A percentile compares a stretch with the other conserved stretches of the same genome.
Conservation (phyloP, 2,888 invertebrate species). For the Marasmarcha lunaedactyla region DNA sequence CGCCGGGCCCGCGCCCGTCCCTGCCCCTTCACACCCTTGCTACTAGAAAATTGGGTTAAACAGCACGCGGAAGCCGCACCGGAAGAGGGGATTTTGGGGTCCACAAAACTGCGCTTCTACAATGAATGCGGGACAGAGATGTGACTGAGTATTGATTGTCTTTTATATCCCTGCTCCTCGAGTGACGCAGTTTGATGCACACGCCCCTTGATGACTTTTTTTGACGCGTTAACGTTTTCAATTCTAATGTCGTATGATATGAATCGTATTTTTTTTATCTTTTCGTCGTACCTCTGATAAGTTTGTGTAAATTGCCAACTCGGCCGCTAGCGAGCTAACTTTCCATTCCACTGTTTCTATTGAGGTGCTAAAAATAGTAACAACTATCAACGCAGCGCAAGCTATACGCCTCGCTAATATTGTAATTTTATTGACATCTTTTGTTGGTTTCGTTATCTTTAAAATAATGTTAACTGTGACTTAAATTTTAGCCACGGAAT, state of each 20-base stretch:
- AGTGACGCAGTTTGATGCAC: constrained; percentile 19
- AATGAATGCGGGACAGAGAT: constrained; percentile 62
- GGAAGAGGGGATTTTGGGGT: constrained; percentile 62
- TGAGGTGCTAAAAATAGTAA: constrained; percentile 50
- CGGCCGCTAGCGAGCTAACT: constrained; percentile 31
- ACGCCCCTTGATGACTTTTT: constrained; percentile 10
- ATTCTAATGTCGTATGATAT: too few relatives aligned
- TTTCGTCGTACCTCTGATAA: too few relatives aligned
- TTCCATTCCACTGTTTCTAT: constrained; percentile 38
- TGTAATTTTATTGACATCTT: not conserved
- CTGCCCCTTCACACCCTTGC: constrained; percentile 47
- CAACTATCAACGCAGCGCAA: constrained; percentile 42
- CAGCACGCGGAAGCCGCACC: constrained; percentile 58
- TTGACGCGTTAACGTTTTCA: too few relatives aligned
- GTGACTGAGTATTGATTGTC: constrained; percentile 65
- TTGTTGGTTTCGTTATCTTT: not conserved
- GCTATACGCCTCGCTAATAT: constrained; percentile 13
- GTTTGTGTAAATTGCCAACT: constrained; percentile 36
- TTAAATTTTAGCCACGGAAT: too few relatives aligned
- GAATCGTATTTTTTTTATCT: too few relatives aligned
- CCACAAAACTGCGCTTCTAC: constrained; percentile 57
- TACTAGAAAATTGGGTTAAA: constrained; percentile 68
- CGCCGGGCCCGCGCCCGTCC: constrained; percentile 33
- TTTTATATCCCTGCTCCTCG: constrained; percentile 35
- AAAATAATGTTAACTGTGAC: too few relatives aligned